Evolutionary conservation across 2,113 vertebrate genomes (phyloP).

Genomic region (Apteryx owenii): DNA sequence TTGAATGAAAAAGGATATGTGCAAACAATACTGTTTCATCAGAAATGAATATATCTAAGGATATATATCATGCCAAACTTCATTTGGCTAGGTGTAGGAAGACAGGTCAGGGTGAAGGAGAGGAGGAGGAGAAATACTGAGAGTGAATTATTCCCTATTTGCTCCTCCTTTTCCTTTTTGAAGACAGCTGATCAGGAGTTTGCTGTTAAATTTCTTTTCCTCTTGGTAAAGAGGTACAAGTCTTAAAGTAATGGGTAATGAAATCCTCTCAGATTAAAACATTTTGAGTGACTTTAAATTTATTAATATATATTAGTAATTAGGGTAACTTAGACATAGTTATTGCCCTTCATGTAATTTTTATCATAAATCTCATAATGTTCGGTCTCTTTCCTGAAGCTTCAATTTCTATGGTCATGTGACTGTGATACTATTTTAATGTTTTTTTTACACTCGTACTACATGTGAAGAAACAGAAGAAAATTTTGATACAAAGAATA

Average conservation of each 20-base stretch:
- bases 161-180: not conserved
- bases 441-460: not conserved
- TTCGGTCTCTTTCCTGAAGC: not conserved
- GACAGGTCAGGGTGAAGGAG: conserved; percentile 11
- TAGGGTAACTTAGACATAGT: not conserved
- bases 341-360: not conserved
- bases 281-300: not conserved
- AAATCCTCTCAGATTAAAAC: not conserved
- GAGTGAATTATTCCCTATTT: conserved; percentile 21
- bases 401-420: not conserved
- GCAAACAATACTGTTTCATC: conserved; percentile 28
- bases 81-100: conserved; percentile 19
- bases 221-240: not conserved
- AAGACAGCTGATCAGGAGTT: not conserved
- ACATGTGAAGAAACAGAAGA: not conserved
- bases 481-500: not conserved
- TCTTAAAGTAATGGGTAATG: not conserved
- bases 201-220: not conserved
- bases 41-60: conserved; percentile 1
- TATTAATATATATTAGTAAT: not conserved
- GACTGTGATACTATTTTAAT: not conserved
- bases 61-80: not conserved
- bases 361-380: not conserved
- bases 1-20: conserved; percentile 16
- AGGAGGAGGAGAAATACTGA: not conserved